These are phyloP conservation scores for Danio kyathit DNA, from an alignment of 2,797 vertebrate genomes.

Conservation along the genomic window DNA sequence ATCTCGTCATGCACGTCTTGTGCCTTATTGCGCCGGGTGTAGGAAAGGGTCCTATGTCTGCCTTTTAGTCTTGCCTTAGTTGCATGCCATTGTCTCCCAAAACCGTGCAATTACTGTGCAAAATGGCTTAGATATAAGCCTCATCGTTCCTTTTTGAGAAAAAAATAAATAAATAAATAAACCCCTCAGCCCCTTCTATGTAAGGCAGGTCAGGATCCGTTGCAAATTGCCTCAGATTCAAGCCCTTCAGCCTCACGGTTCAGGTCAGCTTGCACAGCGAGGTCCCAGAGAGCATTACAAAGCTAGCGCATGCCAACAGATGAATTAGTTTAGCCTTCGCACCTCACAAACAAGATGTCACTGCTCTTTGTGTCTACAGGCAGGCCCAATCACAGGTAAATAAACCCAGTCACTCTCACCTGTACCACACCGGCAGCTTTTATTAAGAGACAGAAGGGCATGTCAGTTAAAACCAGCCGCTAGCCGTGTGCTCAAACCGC, in stretches of 20 bases:
- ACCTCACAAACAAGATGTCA: slow-evolving; percentile 70
- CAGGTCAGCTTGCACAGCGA: slow-evolving; percentile 9
- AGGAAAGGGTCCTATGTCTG: background rate
- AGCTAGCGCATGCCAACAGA: slow-evolving; percentile 21
- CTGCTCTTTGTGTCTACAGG: slow-evolving; percentile 66
- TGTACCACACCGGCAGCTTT: slow-evolving; percentile 50
- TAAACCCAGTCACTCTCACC: slow-evolving; percentile 65
- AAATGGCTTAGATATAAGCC: slow-evolving; percentile 15
- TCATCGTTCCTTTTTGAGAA: background rate
- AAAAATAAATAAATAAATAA: background rate
- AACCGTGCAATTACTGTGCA: slow-evolving; percentile 1
- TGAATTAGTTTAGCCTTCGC: slow-evolving; percentile 58
- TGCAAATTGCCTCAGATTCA: slow-evolving; percentile 50
- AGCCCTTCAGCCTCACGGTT: slow-evolving; percentile 20
- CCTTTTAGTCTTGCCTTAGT: background rate
- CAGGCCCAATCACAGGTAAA: slow-evolving; percentile 71
- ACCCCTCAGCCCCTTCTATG: background rate
- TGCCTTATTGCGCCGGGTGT: too few relatives aligned
- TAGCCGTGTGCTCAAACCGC: slow-evolving; percentile 36
- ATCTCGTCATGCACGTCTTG: too few relatives aligned
- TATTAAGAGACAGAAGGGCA: slow-evolving; percentile 49
- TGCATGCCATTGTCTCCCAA: background rate
- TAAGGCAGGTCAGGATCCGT: slow-evolving; percentile 25
- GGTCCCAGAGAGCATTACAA: background rate
- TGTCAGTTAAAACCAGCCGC: slow-evolving; percentile 48